Base-by-base conservation (phyloP, 2,888 invertebrate species). In the Helleia helle region DNA sequence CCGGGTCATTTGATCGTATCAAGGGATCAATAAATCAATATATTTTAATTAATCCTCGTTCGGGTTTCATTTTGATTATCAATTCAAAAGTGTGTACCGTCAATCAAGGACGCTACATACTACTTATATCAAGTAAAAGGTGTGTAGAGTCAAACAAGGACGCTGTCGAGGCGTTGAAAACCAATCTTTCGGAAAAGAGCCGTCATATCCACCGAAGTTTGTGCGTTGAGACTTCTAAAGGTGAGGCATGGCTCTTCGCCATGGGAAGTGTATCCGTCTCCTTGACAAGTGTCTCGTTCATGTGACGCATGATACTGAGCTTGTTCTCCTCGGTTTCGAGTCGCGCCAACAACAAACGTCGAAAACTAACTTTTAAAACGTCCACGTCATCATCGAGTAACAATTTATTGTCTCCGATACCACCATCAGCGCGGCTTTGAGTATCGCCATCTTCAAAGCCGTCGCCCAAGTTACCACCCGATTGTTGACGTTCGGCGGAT, bases 201-300 rank as follows among this genome's bases (percentile, higher is more conserved):
- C 22, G 34, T 34, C 22, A 34, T 34, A 7, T 22, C 34, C 22
- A 34, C 34, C 22, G 34, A 34, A 22, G 34, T 34, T 34, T 34
- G 34, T 6, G 22, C 34, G 22, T 24, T 36, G 36, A 36, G 36
- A 36, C 36, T 36, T 22, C 22, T 24, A 36, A 36, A 36, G 12
- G 36, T 36, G 36, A 36, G 36, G 24, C n/a, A n/a, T n/a, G n/a
- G n/a, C 36, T 13, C 11, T 11, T 24, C 4, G 36, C 36, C 36
- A 36, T 7, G 22, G 36, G 24, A 9, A 36, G 22, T 11, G 12
- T 22, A 13, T 36, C 11, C 12, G 36, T 36, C 36, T 36, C 36
- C 36, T 36, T 24, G 22, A 12, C 36, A 12, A 36, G 36, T 8
- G 36, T 36, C 36, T 36, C 36, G 22, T 24, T 36, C 22, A 36